Conservation (phyloP, 2,888 invertebrate genomes). For the Marronus borbonicus region DNA sequence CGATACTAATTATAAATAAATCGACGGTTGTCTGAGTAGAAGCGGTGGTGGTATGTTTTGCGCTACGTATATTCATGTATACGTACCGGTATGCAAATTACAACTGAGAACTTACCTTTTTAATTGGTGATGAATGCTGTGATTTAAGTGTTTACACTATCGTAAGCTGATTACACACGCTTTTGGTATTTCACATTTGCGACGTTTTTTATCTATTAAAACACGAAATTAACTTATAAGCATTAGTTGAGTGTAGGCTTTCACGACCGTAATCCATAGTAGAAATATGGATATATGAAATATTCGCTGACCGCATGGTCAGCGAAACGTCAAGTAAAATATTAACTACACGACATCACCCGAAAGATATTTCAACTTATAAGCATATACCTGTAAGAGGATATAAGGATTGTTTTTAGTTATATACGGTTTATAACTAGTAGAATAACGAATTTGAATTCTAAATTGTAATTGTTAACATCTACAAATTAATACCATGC, state of each 20-base stretch:
- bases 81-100: conserved; percentile 15
- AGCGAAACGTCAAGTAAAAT: no score
- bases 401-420: no score
- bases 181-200: conserved; percentile 2
- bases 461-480: no score
- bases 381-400: not conserved
- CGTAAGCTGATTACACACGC: conserved; percentile 14
- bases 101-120: conserved; percentile 5
- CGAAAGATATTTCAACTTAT: not conserved
- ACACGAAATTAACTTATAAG: not conserved
- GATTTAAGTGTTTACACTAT: conserved; percentile 24
- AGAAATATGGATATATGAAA: no score
- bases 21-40: conserved; percentile 3
- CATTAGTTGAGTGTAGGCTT: not conserved
- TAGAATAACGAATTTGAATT: no score
- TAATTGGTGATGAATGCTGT: conserved; percentile 25
- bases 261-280: no score
- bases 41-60: not conserved
- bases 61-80: not conserved
- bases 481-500: no score
- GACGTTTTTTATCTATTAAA: not conserved
- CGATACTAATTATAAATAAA: conserved; percentile 38
- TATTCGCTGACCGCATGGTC: no score
- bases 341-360: no score
- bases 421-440: no score